phyloP scores from a whole-genome alignment of 2,888 invertebrate species.

The Euplexia lucipara region DNA sequence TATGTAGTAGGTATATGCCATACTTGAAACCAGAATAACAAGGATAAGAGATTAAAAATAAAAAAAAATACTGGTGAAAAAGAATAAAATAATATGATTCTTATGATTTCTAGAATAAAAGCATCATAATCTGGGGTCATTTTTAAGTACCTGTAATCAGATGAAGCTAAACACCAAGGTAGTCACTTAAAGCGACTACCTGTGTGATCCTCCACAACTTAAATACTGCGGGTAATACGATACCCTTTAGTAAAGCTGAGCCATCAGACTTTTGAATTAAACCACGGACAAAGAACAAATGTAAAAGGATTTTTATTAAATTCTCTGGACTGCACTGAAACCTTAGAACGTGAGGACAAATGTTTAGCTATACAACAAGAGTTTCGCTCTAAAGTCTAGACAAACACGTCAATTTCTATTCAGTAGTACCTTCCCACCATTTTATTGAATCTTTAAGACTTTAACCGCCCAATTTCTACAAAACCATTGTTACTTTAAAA shows the following conservation, averaged over 20 bases:
- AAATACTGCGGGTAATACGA: too few relatives aligned
- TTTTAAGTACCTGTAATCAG: too few relatives aligned
- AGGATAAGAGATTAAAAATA: too few relatives aligned
- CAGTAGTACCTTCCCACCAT: conserved; percentile 13
- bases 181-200: too few relatives aligned
- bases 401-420: conserved; percentile 23
- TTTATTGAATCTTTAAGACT: conserved; percentile 21
- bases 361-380: conserved; percentile 34
- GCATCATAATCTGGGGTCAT: too few relatives aligned
- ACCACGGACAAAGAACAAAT: background rate
- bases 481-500: conserved; percentile 13
- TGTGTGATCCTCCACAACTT: too few relatives aligned
- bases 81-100: too few relatives aligned
- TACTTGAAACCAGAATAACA: background rate
- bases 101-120: background rate
- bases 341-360: conserved; percentile 4
- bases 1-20: background rate
- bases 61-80: too few relatives aligned
- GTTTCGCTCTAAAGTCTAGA: conserved; percentile 16
- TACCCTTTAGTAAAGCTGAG: too few relatives aligned
- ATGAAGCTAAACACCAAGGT: too few relatives aligned
- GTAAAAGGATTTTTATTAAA: background rate
- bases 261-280: background rate
- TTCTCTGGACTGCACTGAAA: conserved; percentile 1
- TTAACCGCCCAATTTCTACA: conserved; percentile 3